Base-by-base conservation (phyloP, 2,113 vertebrate genomes). In the Atrichornis clamosus region DNA sequence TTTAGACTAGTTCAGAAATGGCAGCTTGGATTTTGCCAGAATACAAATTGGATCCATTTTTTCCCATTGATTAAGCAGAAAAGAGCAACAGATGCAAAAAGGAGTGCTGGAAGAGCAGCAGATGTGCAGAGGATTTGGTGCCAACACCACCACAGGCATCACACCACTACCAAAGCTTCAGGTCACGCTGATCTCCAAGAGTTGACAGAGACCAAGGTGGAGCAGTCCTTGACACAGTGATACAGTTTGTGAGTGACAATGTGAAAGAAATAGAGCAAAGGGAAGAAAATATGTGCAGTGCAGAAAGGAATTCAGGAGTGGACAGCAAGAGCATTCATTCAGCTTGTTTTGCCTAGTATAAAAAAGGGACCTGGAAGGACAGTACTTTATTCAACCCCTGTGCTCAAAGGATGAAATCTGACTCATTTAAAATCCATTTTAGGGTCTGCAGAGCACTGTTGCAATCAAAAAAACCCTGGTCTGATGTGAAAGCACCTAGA, bases 61-160 rank as follows among this genome's bases (percentile, higher is more conserved):
- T 91, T 27, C 35, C 44, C 28, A 20, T 0, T 39, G 52, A 60
- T 67, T n/a, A 41, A 15, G 32, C 35, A 63, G 59, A 59, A 37
- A 77, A 87, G 21, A 81, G 56, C 35, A 63, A 7, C 22, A 47
- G 56, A 22, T 44, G 22, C 27, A 56, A 68, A 42, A n/a, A 30
- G 52, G 79, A 85, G 28, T 8, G 32, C 28, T 84, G 39, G 19
- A 59, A 91, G 46, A 67, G 78, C 47, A 76, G 84, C 27, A 52
- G 52, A 37, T 18, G 35, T 19, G 39, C 11, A 7, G 47, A 32
- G 35, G 52, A 30, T 33, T 62, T 5, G 7, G 39, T 50, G 49
- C 22, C 49, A 55, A 11, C 42, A 63, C 14, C 0, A 2, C 30
- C 44, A 16, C 0, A 1, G 50, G 17, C 62, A 82, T 26, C 39